A percentile compares a stretch with the other conserved stretches of the same genome.
Evolutionary conservation across 2,113 vertebrate species (phyloP).

Genomic region (Leuciscus idus): DNA sequence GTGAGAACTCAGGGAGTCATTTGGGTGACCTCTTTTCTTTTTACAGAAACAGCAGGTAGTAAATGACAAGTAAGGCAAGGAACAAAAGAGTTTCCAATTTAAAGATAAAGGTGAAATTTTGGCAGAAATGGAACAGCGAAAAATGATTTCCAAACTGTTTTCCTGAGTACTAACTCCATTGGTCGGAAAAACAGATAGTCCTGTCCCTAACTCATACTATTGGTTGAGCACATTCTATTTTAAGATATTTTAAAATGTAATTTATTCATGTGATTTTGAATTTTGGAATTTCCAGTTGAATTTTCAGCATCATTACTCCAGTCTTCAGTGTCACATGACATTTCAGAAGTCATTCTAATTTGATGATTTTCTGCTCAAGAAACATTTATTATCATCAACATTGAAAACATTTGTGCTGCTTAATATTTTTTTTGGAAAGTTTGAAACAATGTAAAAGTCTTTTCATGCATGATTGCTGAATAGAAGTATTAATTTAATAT

Average conservation of each 20-base stretch:
- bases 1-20: constrained; percentile 62
- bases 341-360: neutral
- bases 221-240: neutral
- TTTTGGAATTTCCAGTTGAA: neutral
- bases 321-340: neutral
- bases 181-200: neutral
- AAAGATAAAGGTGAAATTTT: neutral
- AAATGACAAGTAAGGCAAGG: constrained; percentile 1
- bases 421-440: no score
- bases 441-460: no score
- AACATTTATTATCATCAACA: neutral
- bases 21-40: constrained; percentile 45
- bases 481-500: neutral
- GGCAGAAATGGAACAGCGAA: neutral
- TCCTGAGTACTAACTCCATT: neutral
- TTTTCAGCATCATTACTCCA: no score
- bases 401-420: neutral
- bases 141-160: constrained; percentile 1
- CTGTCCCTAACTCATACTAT: neutral
- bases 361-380: neutral
- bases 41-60: constrained; percentile 45
- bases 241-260: neutral
- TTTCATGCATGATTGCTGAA: neutral
- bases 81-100: constrained; percentile 15
- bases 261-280: neutral